phyloP scores from a whole-genome alignment of 2,888 invertebrate genomes.

The Pseudoips prasinana region DNA sequence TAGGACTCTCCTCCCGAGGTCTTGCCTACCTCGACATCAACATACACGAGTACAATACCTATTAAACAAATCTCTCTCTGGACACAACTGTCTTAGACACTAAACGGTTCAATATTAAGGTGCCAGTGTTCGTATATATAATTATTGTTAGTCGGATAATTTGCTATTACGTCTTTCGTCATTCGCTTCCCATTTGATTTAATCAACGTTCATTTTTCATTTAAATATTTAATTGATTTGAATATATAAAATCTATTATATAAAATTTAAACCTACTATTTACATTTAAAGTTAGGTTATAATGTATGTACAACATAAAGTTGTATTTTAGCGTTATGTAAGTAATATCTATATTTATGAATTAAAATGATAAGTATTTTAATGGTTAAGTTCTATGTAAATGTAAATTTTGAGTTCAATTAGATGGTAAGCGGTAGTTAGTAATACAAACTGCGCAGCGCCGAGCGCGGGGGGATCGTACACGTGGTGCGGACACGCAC shows the following conservation, averaged over 20 bases:
- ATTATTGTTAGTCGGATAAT: conserved; percentile 39
- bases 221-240: conserved; percentile 43
- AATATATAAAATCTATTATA: conserved; percentile 53
- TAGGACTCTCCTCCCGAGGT: too few relatives aligned
- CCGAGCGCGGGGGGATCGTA: conserved; percentile 22
- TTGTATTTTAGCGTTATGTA: conserved; percentile 65
- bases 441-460: conserved; percentile 38
- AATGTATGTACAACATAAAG: conserved; percentile 55
- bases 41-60: too few relatives aligned
- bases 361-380: conserved; percentile 69
- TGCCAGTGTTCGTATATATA: conserved; percentile 61
- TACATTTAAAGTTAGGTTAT: conserved; percentile 68
- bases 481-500: conserved; percentile 9
- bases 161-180: conserved; percentile 39
- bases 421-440: conserved; percentile 56
- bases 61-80: conserved; percentile 12
- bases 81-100: conserved; percentile 37
- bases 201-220: conserved; percentile 44
- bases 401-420: conserved; percentile 75
- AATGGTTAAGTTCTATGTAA: conserved; percentile 71
- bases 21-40: too few relatives aligned
- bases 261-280: conserved; percentile 67
- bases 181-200: conserved; percentile 42
- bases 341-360: conserved; percentile 77
- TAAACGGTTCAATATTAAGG: conserved; percentile 50